Evolutionary conservation across 2,797 vertebrate genomes (phyloP).

Genomic region (Zalophus californianus): DNA sequence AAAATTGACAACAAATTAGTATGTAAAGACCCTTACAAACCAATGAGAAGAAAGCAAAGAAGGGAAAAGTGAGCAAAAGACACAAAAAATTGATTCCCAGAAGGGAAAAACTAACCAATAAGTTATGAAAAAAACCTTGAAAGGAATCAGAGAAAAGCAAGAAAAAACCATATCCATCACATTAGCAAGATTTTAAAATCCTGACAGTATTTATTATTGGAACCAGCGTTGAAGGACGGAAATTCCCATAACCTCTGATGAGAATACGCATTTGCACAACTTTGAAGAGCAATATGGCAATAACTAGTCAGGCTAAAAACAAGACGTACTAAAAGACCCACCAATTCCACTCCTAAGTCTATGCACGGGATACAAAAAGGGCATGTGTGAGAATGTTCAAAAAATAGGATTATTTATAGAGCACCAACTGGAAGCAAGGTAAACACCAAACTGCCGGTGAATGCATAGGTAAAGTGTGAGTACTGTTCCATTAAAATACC

Average conservation of each 20-base stretch:
- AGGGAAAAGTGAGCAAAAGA: background rate
- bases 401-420: background rate
- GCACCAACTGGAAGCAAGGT: background rate
- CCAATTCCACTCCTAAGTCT: background rate
- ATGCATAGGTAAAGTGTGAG: background rate
- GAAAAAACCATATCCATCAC: background rate
- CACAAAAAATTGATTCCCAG: background rate
- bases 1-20: background rate
- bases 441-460: background rate
- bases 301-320: background rate
- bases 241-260: background rate
- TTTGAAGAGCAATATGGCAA: background rate
- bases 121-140: background rate
- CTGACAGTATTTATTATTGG: background rate
- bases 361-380: background rate
- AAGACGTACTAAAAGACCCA: background rate
- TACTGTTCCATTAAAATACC: background rate
- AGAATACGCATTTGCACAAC: background rate
- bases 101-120: background rate
- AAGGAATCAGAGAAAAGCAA: background rate
- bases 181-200: background rate
- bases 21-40: background rate
- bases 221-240: background rate
- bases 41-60: background rate
- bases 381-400: background rate